Evolutionary conservation across 1,140 invertebrate species (phyloP), one percentile per base, ranked within the genome.

Genomic region (Carposina sasakii): DNA sequence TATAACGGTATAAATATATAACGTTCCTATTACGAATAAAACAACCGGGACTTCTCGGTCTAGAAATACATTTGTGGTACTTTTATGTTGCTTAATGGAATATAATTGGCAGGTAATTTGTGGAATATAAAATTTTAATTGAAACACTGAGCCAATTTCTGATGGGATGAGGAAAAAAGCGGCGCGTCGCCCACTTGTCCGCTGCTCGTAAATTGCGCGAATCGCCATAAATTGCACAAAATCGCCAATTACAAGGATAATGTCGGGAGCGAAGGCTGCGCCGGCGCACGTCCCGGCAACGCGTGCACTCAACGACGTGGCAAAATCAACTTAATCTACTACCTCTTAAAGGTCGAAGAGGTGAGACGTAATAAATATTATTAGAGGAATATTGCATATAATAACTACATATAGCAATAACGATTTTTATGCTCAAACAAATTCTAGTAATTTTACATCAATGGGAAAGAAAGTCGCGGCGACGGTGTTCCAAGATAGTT

Each of bases 141-240:
- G 63, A 81, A 81, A 71, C 56, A 31, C 58, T 24, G 67, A 63
- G 40, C 58, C 60, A 66, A 74, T 74, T 74, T 71, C 50, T 51
- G 60, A 50, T 57, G 43, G 59, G 52, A 45, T 48, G 48, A 49
- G 41, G 63, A 47, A 63, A 65, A 61, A 57, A 65, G 54, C 43
- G 39, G 19, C 40, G 41, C 54, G 64, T 78, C 67, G 68, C 60
- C 68, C 71, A 70, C 71, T 74, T 78, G 75, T 76, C 72, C 67
- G 71, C 66, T 76, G 76, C 60, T 75, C 76, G 71, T 77, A 82
- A 82, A 82, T 79, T 79, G 66, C 66, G 52, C 49, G 62, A 64
- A 72, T 77, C 67, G 67, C 72, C 65, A 77, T 81, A 79, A 81
- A 79, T 81, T 79, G 74, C 67, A 64, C 63, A 68, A 82, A 79